Conservation (phyloP, 2,888 invertebrate species). For the Protophormia terraenovae region DNA sequence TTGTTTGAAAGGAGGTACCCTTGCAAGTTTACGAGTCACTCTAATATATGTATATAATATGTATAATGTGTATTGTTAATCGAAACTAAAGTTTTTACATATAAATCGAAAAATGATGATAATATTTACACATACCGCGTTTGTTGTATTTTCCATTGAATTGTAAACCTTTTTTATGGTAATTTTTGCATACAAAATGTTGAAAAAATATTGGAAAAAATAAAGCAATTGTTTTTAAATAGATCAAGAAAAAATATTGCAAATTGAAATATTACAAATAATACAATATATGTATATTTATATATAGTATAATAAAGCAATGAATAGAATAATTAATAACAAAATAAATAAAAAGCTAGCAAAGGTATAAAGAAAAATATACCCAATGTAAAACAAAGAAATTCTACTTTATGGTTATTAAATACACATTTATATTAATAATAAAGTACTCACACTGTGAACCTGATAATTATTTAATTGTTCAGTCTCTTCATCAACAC, state of each 20-base stretch:
- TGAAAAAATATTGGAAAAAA: conserved; percentile 50
- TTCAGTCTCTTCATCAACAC: conserved; percentile 95
- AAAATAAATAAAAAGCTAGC: neutral
- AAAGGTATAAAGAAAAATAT: neutral
- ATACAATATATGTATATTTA: neutral
- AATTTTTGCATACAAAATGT: conserved; percentile 51
- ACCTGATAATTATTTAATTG: conserved; percentile 89
- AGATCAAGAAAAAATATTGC: conserved; percentile 27
- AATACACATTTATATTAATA: neutral
- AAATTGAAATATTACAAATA: neutral
- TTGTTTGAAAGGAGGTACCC: too few relatives aligned
- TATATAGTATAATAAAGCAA: neutral
- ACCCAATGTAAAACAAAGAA: neutral
- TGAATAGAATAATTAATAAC: neutral
- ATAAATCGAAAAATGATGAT: conserved; percentile 52
- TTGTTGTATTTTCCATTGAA: conserved; percentile 85
- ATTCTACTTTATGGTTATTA: neutral
- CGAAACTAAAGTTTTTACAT: conserved; percentile 17
- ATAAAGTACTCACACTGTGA: conserved; percentile 88
- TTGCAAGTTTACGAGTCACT: too few relatives aligned
- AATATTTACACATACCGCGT: conserved; percentile 82
- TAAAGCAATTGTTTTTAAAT: conserved; percentile 44
- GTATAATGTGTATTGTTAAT: neutral
- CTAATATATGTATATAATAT: neutral
- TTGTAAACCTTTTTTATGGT: conserved; percentile 83